phyloP scores from a whole-genome alignment of 2,888 invertebrate species.

The Rhingia rostrata region DNA sequence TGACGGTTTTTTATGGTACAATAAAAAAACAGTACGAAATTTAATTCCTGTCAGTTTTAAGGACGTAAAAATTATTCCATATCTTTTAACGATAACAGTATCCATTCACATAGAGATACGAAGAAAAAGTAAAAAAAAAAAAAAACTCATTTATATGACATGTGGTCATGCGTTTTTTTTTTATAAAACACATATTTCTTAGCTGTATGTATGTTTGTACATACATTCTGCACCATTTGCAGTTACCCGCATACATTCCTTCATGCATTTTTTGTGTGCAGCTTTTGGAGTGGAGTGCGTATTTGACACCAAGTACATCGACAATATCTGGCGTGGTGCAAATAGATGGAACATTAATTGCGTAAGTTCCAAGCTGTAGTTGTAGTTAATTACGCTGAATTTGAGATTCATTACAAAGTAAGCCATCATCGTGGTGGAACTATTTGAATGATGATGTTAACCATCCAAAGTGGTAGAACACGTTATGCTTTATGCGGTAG shows the following conservation, averaged over 20 bases:
- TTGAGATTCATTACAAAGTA: conserved; percentile 12
- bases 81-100: background rate
- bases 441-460: conserved; percentile 22
- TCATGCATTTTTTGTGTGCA: conserved; percentile 11
- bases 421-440: conserved; percentile 26
- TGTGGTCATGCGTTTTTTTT: background rate
- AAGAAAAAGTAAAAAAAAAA: too few species aligned
- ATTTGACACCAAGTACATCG: conserved; percentile 32
- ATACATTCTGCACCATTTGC: conserved; percentile 18
- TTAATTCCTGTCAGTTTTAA: background rate
- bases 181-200: conserved; percentile 7
- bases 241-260: conserved; percentile 1
- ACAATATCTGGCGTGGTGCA: background rate
- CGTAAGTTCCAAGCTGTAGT: conserved; percentile 23
- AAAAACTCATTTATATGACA: conserved; percentile 9
- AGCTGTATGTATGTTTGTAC: background rate
- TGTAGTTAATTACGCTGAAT: conserved; percentile 32
- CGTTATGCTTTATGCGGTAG: background rate
- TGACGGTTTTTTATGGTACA: background rate
- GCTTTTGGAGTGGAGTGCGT: conserved; percentile 30
- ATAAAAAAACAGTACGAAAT: background rate
- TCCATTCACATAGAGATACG: background rate
- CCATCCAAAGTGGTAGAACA: background rate
- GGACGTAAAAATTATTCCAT: background rate
- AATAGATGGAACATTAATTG: conserved; percentile 13